Base-by-base conservation (phyloP, 92 coral and sea anemone species). In the Porites rus region DNA sequence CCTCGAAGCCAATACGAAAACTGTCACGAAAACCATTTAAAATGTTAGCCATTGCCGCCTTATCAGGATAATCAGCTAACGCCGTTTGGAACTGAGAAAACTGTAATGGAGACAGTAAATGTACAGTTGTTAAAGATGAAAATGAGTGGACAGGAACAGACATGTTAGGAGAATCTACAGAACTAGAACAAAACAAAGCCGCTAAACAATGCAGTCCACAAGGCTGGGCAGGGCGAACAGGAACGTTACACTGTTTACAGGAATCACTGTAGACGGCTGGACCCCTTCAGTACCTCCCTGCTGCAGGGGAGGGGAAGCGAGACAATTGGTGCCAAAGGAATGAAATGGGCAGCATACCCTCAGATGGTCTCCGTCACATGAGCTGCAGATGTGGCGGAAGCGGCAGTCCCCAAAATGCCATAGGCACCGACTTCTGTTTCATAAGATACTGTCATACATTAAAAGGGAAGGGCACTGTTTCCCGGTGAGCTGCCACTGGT, bases 181-280 rank as follows among this genome's bases (percentile, higher is more conserved):
- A 70, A 70, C 75, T 70, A 6, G 56, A 70, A 70, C 75, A 70
- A 31, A 70, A 70, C 75, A 7, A 70, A 70, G 75, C 1, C 58
- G 38, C 75, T 70, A 52, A 14, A 58, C 75, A 11, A 70, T 50
- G 54, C 51, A 70, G 75, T 38, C 75, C 75, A 70, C 19, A 70
- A 70, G 75, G 75, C 56, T 70, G 75, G 54, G 16, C 56, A 70
- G 19, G 7, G 21, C 1, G 1, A 70, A 70, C 8, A 70, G 75
- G 56, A 70, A 70, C 58, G 17, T 38, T 72, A 50, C 19, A 31
- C 60, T 50, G n/a, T 72, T 56, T 17, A 72, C 56, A 46, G 21
- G 76, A 13, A 31, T 6, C 60, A 50, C 17, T 31, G 56, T 0
- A 8, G 75, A 50, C 21, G 7, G 3, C 25, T 13, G 56, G 1